Evolutionary conservation across 2,113 vertebrate species (phyloP).

Genomic region (Nematolebias whitei): DNA sequence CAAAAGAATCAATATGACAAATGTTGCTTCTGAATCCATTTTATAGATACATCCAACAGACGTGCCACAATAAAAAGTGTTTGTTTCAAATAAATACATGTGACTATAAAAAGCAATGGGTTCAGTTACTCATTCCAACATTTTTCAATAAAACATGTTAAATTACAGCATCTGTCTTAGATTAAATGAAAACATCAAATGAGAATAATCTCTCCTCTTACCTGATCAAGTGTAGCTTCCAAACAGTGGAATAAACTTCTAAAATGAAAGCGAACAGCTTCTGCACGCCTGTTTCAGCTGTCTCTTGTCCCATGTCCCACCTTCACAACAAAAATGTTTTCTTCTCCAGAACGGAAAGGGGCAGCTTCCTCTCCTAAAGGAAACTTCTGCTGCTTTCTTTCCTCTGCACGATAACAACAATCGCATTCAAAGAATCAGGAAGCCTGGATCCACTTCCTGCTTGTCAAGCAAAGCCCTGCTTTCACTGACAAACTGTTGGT

Average conservation of each 20-base stretch:
- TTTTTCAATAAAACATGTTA: neutral
- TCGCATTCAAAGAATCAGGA: conserved; percentile 63
- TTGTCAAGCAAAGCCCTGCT: conserved; percentile 44
- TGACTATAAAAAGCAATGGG: too few species aligned
- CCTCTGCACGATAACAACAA: conserved; percentile 70
- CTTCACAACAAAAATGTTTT: conserved; percentile 62
- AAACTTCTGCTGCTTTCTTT: conserved; percentile 77
- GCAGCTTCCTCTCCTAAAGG: conserved; percentile 76
- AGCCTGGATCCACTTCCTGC: conserved; percentile 71
- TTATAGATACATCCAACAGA: too few species aligned
- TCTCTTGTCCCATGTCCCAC: conserved; percentile 51
- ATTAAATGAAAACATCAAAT: neutral
- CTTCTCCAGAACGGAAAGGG: conserved; percentile 69
- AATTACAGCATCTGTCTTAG: neutral
- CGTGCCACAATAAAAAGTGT: too few species aligned
- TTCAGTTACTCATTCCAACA: too few species aligned
- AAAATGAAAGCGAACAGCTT: conserved; percentile 6
- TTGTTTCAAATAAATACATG: neutral
- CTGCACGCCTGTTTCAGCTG: conserved; percentile 18
- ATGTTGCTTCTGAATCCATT: too few species aligned
- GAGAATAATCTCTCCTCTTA: conserved; percentile 41
- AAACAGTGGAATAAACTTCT: neutral
- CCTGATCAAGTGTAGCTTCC: conserved; percentile 41
- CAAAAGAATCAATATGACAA: conserved; percentile 1
- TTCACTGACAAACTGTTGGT: conserved; percentile 20